Conservation (phyloP, 2,888 invertebrate genomes). For the Tenthredo mesomela region DNA sequence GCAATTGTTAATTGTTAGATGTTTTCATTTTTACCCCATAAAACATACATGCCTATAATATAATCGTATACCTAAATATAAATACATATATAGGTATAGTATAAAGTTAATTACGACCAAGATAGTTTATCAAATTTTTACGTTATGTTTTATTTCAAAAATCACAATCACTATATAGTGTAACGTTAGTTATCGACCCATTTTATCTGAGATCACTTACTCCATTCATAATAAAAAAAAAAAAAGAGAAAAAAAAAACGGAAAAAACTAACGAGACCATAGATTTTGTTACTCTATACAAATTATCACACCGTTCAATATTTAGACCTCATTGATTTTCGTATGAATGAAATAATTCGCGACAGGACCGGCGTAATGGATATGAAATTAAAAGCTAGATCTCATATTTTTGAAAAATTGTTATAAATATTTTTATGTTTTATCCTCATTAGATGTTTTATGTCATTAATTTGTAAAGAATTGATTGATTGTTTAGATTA, state of each 20-base stretch:
- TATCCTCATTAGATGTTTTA: background rate
- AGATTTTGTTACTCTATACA: conserved; percentile 27
- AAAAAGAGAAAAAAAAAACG: background rate
- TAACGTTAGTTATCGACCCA: background rate
- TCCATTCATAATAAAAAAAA: background rate
- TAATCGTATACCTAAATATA: background rate
- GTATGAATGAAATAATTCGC: background rate
- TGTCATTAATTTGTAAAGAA: background rate
- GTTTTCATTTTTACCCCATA: background rate
- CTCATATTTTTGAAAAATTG: conserved; percentile 5
- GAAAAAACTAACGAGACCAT: background rate
- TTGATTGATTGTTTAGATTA: background rate
- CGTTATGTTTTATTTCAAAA: background rate
- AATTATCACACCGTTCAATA: background rate
- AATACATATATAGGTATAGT: background rate
- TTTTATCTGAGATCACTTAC: background rate
- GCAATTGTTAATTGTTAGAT: conserved; percentile 38
- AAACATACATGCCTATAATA: background rate
- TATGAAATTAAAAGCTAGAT: background rate
- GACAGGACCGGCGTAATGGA: background rate
- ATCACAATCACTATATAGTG: background rate
- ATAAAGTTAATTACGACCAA: conserved; percentile 15
- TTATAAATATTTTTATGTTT: conserved; percentile 1
- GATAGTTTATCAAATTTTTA: conserved; percentile 28
- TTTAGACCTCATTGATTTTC: background rate